phyloP scores from a whole-genome alignment of 1,140 invertebrate genomes.

The Ostrea edulis region DNA sequence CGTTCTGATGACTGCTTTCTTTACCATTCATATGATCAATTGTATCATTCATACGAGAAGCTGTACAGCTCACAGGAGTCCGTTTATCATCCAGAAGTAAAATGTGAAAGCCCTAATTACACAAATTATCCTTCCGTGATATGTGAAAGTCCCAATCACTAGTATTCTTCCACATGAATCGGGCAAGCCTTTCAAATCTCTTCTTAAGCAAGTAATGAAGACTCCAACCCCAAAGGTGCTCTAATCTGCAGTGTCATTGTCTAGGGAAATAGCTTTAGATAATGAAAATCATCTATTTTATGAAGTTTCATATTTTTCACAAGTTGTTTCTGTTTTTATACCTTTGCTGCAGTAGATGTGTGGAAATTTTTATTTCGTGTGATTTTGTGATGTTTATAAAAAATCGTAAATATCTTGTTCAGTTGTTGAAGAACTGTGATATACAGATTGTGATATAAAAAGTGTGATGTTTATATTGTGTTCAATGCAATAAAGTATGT shows the following conservation, averaged over 20 bases:
- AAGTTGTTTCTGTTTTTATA: no score
- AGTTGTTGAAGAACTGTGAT: neutral
- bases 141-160: neutral
- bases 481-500: constrained; percentile 2
- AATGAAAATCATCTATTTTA: no score
- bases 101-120: neutral
- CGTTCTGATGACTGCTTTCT: constrained; percentile 12
- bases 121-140: neutral
- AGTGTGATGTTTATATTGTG: constrained; percentile 9
- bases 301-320: no score
- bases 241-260: no score
- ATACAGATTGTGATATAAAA: constrained; percentile 3
- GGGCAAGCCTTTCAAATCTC: no score
- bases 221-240: no score
- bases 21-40: constrained; percentile 16
- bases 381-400: no score
- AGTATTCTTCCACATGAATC: neutral
- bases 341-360: no score
- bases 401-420: no score
- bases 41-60: constrained; percentile 15
- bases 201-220: no score
- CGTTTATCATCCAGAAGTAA: neutral
- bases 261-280: no score
- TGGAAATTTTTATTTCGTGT: no score
- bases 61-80: constrained; percentile 2